Evolutionary conservation across 2,113 vertebrate genomes (phyloP), one percentile per base, ranked within the genome.

Genomic region (Penelope pileata): DNA sequence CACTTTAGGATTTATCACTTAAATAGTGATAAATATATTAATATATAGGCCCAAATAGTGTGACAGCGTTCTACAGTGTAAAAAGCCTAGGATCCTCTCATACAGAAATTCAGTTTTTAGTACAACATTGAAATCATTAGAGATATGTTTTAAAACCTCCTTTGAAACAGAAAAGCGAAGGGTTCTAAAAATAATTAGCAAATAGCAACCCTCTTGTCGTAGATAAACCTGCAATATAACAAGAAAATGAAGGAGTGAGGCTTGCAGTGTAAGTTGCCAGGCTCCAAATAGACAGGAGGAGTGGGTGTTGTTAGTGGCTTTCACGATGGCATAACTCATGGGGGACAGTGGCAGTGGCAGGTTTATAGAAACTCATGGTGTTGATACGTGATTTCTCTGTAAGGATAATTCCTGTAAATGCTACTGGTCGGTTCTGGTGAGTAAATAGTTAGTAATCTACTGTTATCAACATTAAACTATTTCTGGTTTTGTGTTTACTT

Each of bases 361-460:
- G 60, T 98, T 98, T 98, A 97, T 97, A 97, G 95, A 96, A 96
- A 94, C 95, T 78, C 74, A n/a, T 82, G 92, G 85, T 95, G 97
- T 97, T 97, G 94, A 95, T 94, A 95, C 96, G 95, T 91, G 83
- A 83, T 84, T 96, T 96, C 88, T 79, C 88, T 97, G 97, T 98
- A 97, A 97, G 94, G 81, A 96, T 97, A 92, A 94, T 96, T 98
- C 96, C 93, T 86, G 54, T 96, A 97, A 97, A 91, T 88, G 92
- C 96, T 92, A 73, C 96, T 95, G 83, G 87, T 91, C 54, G 56
- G 59, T 75, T 94, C 94, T 93, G 93, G 88, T 83, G 70, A 97
- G 91, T 87, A 96, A 94, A 94, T 70, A 91, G 92, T 95, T 93
- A 90, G 88, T 84, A 95, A 94, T 94, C 94, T 86, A 92, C 85